Evolutionary conservation across 2,113 vertebrate species (phyloP), one percentile per base, ranked within the genome.

Genomic region (Procapra przewalskii): DNA sequence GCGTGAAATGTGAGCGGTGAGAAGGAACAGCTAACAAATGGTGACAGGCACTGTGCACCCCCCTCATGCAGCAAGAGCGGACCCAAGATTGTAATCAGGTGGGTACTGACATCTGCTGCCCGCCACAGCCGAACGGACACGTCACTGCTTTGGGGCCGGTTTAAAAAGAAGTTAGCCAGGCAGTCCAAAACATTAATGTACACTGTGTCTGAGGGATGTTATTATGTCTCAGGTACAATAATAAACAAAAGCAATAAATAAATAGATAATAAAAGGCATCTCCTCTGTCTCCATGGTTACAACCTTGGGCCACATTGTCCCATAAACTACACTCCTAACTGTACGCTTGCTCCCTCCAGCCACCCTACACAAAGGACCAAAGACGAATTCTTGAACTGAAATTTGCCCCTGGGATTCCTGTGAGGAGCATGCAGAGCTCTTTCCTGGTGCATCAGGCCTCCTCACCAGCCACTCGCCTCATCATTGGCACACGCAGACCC

Each of bases 11-110:
- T 92, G 52, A 9, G 75, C 55, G 54, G 57, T 31, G 94, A 95
- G 97, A 96, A 81, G 40, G 62, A 96, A 90, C 88, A 90, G 60
- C 91, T 97, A 88, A 97, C 57, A 84, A 96, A 98, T 2, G 88
- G 80, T 59, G 90, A 83, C 40, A 75, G 79, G 67, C 64, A 94
- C 79, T 90, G 2, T 67, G 85, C 36, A 45, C 55, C 92, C 94
- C 10, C 60, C 97, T 17, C 10, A 0, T 16, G 92, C 45, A 95
- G 19, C 92, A 27, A 23, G 55, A 84, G 94, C 31, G 95, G 96
- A 96, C 40, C 43, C 40, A 88, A 82, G 94, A 36, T 13, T 50
- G 43, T 19, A 91, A 75, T 55, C 71, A 92, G 64, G 88, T 0
- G 0, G 54, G 84, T 33, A 90, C 2, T 62, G 95, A 90, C 62